phyloP scores from a whole-genome alignment of 1,140 invertebrate genomes.

The Parasteatoda tepidariorum region DNA sequence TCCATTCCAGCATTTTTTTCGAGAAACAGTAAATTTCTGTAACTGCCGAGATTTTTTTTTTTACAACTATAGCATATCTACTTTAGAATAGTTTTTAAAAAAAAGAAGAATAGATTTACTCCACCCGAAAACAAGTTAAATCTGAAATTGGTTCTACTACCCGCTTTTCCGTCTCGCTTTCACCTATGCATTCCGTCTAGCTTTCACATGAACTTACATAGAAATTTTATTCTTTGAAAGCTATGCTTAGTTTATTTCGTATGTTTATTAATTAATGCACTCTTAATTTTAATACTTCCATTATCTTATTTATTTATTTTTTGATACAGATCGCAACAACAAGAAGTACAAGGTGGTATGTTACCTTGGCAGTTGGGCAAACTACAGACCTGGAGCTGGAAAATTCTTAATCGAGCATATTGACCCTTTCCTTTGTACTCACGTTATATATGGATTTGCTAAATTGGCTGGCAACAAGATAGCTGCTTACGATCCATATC shows the following conservation, averaged over 20 bases:
- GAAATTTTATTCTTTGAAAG: not conserved
- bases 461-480: slow-evolving; percentile 76
- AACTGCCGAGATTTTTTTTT: too few species aligned
- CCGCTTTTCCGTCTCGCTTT: not conserved
- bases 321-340: slow-evolving; percentile 25
- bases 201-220: not conserved
- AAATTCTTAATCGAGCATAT: slow-evolving; percentile 79
- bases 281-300: not conserved
- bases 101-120: too few species aligned
- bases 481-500: slow-evolving; percentile 77
- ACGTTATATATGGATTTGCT: slow-evolving; percentile 90
- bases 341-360: slow-evolving; percentile 69
- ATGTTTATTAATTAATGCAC: not conserved
- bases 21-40: too few species aligned
- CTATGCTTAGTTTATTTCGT: not conserved
- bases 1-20: too few species aligned
- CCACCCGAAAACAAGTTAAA: too few species aligned
- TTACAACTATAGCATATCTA: too few species aligned
- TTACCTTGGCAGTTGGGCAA: slow-evolving; percentile 81
- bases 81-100: too few species aligned
- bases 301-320: not conserved
- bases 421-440: slow-evolving; percentile 84
- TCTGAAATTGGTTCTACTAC: too few species aligned
- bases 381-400: slow-evolving; percentile 76
- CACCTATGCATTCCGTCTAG: not conserved